Evolutionary conservation across 2,797 vertebrate genomes (phyloP).

Genomic region (Leptoclinus maculatus): DNA sequence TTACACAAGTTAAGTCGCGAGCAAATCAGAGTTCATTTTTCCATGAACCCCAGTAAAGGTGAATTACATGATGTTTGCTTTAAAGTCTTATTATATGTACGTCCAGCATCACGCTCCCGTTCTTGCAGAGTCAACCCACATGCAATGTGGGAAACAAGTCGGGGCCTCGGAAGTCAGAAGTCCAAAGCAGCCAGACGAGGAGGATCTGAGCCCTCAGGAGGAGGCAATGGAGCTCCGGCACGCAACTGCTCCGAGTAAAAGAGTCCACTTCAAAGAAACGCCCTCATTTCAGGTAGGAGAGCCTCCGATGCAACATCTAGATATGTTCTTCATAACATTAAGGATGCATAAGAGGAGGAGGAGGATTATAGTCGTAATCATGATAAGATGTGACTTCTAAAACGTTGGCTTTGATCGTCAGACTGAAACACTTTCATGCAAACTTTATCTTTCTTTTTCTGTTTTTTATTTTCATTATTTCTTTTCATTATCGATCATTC

Average conservation of each 20-base stretch:
- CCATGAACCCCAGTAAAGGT: conserved; percentile 19
- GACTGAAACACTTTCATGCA: no score
- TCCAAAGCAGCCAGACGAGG: conserved; percentile 89
- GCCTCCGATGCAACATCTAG: not conserved
- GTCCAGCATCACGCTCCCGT: not conserved
- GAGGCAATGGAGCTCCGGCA: conserved; percentile 85
- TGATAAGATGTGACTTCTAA: no score
- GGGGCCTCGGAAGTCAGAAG: conserved; percentile 70
- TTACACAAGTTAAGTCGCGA: conserved; percentile 38
- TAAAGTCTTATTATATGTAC: not conserved
- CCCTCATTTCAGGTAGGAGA: conserved; percentile 90
- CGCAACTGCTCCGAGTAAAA: conserved; percentile 67
- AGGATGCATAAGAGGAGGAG: no score
- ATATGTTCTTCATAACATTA: not conserved
- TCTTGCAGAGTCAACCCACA: conserved; percentile 69
- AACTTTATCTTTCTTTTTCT: no score
- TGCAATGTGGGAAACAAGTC: conserved; percentile 62
- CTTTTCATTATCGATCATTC: not conserved
- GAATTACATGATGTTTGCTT: conserved; percentile 16
- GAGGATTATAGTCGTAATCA: no score
- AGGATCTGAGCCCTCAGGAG: conserved; percentile 90
- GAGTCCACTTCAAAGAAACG: conserved; percentile 85
- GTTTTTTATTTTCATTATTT: not conserved
- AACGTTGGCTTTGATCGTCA: no score
- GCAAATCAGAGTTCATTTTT: conserved; percentile 45